A percentile compares a stretch with the other conserved stretches of the same genome.
These are phyloP conservation scores for Nomada ruficornis DNA, from an alignment of 2,888 invertebrate species.

Conservation along the genomic window DNA sequence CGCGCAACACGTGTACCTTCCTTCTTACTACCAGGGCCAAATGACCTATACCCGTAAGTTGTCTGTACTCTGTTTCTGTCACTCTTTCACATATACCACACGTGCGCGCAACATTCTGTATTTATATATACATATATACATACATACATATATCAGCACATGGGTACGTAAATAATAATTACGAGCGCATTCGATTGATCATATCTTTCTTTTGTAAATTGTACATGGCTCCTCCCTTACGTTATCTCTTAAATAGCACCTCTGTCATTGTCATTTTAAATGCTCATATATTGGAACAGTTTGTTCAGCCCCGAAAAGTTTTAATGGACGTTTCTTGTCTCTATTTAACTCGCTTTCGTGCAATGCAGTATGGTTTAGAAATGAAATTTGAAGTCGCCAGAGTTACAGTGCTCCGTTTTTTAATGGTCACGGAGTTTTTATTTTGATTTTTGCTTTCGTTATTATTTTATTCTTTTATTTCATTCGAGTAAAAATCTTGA, in stretches of 20 bases:
- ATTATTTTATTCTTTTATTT: no score
- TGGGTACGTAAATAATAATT: conserved; percentile 31
- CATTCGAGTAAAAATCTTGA: not conserved
- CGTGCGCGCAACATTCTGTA: conserved; percentile 61
- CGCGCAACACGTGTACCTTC: conserved; percentile 92
- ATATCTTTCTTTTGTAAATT: conserved; percentile 3
- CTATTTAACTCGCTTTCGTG: no score
- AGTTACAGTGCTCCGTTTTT: not conserved
- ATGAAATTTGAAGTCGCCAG: not conserved
- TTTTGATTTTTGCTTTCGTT: not conserved
- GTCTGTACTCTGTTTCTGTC: conserved; percentile 76
- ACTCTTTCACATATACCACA: conserved; percentile 66
- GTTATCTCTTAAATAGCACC: not conserved
- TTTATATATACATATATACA: conserved; percentile 51
- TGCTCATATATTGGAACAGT: not conserved
- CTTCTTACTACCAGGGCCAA: conserved; percentile 93
- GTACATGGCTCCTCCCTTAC: not conserved
- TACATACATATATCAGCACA: conserved; percentile 51
- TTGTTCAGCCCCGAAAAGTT: not conserved
- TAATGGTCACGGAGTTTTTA: no score
- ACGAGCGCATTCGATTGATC: conserved; percentile 32
- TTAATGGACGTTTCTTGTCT: not conserved
- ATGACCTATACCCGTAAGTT: conserved; percentile 92
- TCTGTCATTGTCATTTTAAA: not conserved
- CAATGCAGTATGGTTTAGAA: no score